A percentile compares a stretch with the other conserved stretches of the same genome.
phyloP scores from a whole-genome alignment of 2,888 invertebrate species.

The Trichopoda pennipes region DNA sequence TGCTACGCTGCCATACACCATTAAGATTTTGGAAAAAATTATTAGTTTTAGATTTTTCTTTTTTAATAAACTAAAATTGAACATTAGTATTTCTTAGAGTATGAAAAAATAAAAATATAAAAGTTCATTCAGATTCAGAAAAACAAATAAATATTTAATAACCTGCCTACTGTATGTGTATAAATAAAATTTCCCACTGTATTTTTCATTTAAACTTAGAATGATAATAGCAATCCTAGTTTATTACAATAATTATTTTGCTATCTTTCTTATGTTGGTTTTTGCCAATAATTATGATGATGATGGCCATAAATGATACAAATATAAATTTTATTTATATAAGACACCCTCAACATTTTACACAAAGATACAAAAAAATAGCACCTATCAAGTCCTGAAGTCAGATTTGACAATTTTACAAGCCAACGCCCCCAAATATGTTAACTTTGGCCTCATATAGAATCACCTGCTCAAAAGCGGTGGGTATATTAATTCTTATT shows the following conservation, averaged over 20 bases:
- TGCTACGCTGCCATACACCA: too few relatives aligned
- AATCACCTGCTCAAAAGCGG: not conserved
- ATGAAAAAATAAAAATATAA: not conserved
- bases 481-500: not conserved
- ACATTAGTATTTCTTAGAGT: not conserved
- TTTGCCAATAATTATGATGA: constrained; percentile 37
- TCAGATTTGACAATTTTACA: constrained; percentile 28
- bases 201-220: not conserved
- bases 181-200: not conserved
- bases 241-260: constrained; percentile 37
- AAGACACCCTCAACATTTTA: not conserved
- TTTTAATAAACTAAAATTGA: too few relatives aligned
- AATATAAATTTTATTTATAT: constrained; percentile 18
- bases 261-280: constrained; percentile 34
- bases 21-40: too few relatives aligned
- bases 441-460: constrained; percentile 32
- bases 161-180: too few relatives aligned
- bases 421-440: constrained; percentile 48
- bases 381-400: constrained; percentile 6
- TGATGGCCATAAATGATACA: constrained; percentile 38
- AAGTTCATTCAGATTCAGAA: too few relatives aligned
- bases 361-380: constrained; percentile 1
- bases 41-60: too few relatives aligned
- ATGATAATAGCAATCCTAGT: constrained; percentile 11
- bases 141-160: too few relatives aligned